Evolutionary conservation across 2,797 vertebrate species (phyloP), one percentile per base, ranked within the genome.

Genomic region (Antrozous pallidus): DNA sequence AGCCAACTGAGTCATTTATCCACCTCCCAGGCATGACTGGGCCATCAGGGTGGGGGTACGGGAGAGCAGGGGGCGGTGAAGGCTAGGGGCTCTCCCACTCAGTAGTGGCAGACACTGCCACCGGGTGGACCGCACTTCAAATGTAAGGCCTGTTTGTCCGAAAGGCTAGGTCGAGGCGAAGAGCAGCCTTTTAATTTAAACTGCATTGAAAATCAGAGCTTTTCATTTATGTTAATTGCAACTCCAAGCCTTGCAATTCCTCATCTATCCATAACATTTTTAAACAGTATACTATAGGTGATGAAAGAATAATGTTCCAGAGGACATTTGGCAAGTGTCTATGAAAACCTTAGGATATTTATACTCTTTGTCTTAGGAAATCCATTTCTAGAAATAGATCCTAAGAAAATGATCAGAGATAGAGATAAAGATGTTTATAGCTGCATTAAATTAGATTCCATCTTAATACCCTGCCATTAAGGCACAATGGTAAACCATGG

Each of bases 1-100:
- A 87, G 94, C 56, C 82, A 90, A 33, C 26, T 20, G 56, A 89
- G 88, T 42, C 88, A 69, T 96, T 94, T 95, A 73, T 96, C 81
- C 38, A 89, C 71, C 77, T 84, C 80, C 56, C 16, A 69, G 85
- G 14, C 92, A 78, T 8, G 33, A 61, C 49, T 2, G 0, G 24
- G 65, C 88, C 49, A 47, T 79, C 42, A 5, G 47, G 31, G 2
- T 3, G 74, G 36, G 31, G 45, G 79, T 1, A 14, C 20, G 81
- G 28, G 54, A 24, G 75, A 74, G 83, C 69, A 49, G 51, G 40
- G 6, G 28, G 1, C 8, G n/a, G 20, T 9, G 67, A 92, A 54
- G 80, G 77, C 81, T 70, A 1, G 0, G 0, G 85, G 63, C 36
- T 38, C 61, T 33, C 65, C 14, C 5, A 0, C 69, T 85, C 77